A percentile compares a stretch with the other conserved stretches of the same genome.
phyloP scores from a whole-genome alignment of 1,140 invertebrate species.

The Carcinoscorpius rotundicauda region DNA sequence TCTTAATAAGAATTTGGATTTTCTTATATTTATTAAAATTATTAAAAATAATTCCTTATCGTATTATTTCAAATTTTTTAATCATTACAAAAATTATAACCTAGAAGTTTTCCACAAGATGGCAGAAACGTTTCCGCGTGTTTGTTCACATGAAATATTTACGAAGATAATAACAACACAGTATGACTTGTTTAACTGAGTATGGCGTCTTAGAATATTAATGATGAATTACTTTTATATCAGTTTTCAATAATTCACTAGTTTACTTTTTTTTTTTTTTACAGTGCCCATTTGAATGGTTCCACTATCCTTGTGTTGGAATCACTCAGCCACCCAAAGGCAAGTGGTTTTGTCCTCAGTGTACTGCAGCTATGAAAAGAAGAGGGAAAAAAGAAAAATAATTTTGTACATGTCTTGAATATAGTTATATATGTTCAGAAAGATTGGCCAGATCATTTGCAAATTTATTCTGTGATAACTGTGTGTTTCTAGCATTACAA shows the following conservation, averaged over 20 bases:
- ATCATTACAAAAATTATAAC: no score
- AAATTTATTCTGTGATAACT: no score
- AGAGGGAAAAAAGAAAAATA: conserved; percentile 36
- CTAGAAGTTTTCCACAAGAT: no score
- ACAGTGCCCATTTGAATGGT: conserved; percentile 95
- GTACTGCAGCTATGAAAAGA: conserved; percentile 77
- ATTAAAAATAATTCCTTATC: no score
- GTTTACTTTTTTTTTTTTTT: conserved; percentile 27
- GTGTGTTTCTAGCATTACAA: no score
- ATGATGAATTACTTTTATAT: conserved; percentile 9
- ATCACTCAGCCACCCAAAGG: conserved; percentile 92
- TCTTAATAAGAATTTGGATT: no score
- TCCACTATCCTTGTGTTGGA: conserved; percentile 94
- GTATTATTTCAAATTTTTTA: no score
- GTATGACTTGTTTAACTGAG: conserved; percentile 4
- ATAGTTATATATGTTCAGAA: no score
- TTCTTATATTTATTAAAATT: no score
- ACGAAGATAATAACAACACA: no score
- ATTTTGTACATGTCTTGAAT: background rate
- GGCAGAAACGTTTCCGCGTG: no score
- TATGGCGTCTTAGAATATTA: conserved; percentile 5
- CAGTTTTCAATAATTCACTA: conserved; percentile 4
- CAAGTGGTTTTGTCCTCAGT: conserved; percentile 97
- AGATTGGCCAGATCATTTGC: no score
- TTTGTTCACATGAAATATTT: background rate